Evolutionary conservation across 1,140 invertebrate species (phyloP).

Genomic region (Myzus persicae): DNA sequence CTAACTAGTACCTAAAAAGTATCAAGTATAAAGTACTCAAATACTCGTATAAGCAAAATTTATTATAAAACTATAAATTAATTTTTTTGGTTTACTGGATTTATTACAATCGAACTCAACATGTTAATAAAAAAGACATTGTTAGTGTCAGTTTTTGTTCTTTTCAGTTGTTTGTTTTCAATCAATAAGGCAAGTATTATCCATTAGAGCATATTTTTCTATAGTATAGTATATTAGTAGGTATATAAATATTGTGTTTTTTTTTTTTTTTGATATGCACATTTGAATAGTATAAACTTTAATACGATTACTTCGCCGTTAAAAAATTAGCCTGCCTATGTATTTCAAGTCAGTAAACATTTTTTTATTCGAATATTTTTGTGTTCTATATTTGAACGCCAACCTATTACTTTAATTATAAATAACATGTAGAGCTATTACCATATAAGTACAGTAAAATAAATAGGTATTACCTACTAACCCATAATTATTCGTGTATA

Average conservation of each 20-base stretch:
- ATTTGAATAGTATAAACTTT: too few species aligned
- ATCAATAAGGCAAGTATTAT: background rate
- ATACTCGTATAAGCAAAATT: background rate
- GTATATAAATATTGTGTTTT: too few species aligned
- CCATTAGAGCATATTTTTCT: background rate
- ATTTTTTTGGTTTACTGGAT: background rate
- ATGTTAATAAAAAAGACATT: slow-evolving; percentile 29
- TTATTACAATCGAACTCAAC: background rate
- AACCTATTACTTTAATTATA: too few species aligned
- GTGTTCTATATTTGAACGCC: background rate
- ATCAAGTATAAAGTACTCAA: background rate
- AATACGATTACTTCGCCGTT: background rate
- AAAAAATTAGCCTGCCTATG: background rate
- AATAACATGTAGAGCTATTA: background rate
- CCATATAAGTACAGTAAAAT: too few species aligned
- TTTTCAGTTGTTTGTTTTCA: background rate
- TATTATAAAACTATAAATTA: background rate
- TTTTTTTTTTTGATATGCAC: too few species aligned
- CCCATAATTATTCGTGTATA: background rate
- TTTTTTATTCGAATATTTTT: background rate
- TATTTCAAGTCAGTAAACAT: background rate
- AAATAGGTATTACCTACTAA: background rate
- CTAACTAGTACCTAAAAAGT: background rate
- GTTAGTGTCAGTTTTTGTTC: background rate
- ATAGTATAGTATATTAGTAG: too few species aligned